phyloP scores from a whole-genome alignment of 1,140 invertebrate genomes.

The Drosophila seguyi region DNA sequence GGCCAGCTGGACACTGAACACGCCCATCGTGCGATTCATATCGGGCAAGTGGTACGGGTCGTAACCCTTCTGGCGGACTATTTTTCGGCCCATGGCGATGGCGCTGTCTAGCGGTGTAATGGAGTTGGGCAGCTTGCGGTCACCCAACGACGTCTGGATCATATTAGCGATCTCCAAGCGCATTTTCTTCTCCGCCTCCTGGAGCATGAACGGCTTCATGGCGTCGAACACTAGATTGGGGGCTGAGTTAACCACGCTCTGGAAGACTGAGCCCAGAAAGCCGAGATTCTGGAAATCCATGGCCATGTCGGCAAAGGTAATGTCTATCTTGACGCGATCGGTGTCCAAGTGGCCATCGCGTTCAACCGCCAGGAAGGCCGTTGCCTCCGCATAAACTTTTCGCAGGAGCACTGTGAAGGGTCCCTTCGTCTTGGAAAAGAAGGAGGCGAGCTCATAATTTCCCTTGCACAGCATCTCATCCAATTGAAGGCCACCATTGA shows the following conservation, averaged over 20 bases:
- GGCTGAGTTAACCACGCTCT: constrained; percentile 91
- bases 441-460: constrained; percentile 91
- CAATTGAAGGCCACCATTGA: constrained; percentile 89
- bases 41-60: constrained; percentile 91
- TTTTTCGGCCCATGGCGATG: constrained; percentile 90
- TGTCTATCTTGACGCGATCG: constrained; percentile 92
- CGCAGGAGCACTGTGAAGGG: constrained; percentile 91
- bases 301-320: constrained; percentile 90
- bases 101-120: constrained; percentile 93
- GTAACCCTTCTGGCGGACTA: constrained; percentile 89
- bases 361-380: constrained; percentile 89
- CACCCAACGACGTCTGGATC: constrained; percentile 88
- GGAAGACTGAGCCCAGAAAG: constrained; percentile 90
- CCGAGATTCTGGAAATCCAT: constrained; percentile 93
- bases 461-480: constrained; percentile 90
- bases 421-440: constrained; percentile 89
- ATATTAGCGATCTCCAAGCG: constrained; percentile 89
- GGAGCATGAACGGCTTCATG: constrained; percentile 93
- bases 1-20: constrained; percentile 89
- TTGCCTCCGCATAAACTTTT: constrained; percentile 88
- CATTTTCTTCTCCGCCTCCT: constrained; percentile 90
- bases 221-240: constrained; percentile 93
- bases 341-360: constrained; percentile 91
- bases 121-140: constrained; percentile 92
- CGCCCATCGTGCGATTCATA: constrained; percentile 89